phyloP scores from a whole-genome alignment of 2,797 vertebrate genomes.

The Danio aesculapii region DNA sequence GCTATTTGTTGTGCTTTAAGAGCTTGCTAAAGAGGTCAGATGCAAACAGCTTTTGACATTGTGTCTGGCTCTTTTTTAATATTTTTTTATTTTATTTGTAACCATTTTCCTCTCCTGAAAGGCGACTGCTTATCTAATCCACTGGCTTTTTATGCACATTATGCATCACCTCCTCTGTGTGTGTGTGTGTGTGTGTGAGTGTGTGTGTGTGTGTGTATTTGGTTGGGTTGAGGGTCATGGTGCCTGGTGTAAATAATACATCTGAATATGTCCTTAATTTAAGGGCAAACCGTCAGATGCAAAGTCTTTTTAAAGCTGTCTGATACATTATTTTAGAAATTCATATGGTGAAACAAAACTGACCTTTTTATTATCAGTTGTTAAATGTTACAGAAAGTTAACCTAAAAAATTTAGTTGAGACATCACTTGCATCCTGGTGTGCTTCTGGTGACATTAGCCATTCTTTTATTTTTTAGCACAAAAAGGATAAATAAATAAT shows the following conservation, averaged over 20 bases:
- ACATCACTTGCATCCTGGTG: too few species aligned
- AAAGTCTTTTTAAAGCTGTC: background rate
- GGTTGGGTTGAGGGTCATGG: constrained; percentile 48
- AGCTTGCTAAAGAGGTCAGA: constrained; percentile 65
- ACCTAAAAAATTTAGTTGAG: too few species aligned
- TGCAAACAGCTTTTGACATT: constrained; percentile 57
- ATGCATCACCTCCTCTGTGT: constrained; percentile 43
- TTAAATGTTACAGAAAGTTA: background rate
- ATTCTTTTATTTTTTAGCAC: too few species aligned
- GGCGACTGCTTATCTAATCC: constrained; percentile 61
- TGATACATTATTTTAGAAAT: constrained; percentile 8
- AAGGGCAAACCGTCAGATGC: constrained; percentile 12
- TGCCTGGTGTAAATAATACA: constrained; percentile 7
- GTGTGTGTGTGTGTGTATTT: constrained; percentile 11
- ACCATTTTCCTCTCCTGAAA: constrained; percentile 48
- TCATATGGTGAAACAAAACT: background rate
- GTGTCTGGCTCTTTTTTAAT: constrained; percentile 48
- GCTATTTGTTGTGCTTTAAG: constrained; percentile 75
- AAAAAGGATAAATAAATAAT: too few species aligned
- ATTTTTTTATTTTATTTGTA: constrained; percentile 31
- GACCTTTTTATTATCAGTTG: background rate
- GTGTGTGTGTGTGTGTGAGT: too few species aligned
- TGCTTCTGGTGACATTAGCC: too few species aligned
- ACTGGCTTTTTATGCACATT: constrained; percentile 56
- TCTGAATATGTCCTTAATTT: constrained; percentile 16